Evolutionary conservation across 2,113 vertebrate species (phyloP), one percentile per base, ranked within the genome.

Genomic region (Gambusia holbrooki): DNA sequence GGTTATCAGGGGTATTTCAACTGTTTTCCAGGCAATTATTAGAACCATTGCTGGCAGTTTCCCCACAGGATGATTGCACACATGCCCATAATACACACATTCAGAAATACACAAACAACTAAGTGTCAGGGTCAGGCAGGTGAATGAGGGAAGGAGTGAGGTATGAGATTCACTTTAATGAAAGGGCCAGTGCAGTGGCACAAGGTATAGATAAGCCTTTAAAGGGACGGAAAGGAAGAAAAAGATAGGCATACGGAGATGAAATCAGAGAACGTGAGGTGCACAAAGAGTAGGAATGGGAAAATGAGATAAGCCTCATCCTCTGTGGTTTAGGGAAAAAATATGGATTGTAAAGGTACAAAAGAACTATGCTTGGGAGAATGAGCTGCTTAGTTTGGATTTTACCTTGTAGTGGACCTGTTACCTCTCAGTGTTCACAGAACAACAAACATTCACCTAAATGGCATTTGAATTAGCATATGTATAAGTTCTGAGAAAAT

Each of bases 71-170:
- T 33, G 65, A 37, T 64, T 78, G 66, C 12, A 42, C 75, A 74
- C 62, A 74, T 74, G 3, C 60, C 40, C 71, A 32, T 45, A 61
- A 35, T 35, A 4, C 77, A 51, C 83, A 79, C 66, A 64, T 40
- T 29, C 63, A 63, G 6, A 61, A 15, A 51, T 27, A 71, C 65
- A 76, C 73, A 78, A 66, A 78, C 69, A 81, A 45, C 54, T 72
- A 62, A 68, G 68, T 82, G 83, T 75, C 75, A 77, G 82, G 82
- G 78, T 90, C 88, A 89, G 27, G 14, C 12, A 81, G 82, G 78
- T 86, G 75, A 86, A 77, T 5, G 13, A 51, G 74, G 17, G 54
- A 74, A 83, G 71, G 64, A 82, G 67, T 60, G 69, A 74, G 70
- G 69, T 27, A 74, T 75, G 32, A 58, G 83, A 74, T 66, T 58